Evolutionary conservation across 2,797 vertebrate genomes (phyloP), one percentile per base, ranked within the genome.

Genomic region (Mionectes olivaceus): DNA sequence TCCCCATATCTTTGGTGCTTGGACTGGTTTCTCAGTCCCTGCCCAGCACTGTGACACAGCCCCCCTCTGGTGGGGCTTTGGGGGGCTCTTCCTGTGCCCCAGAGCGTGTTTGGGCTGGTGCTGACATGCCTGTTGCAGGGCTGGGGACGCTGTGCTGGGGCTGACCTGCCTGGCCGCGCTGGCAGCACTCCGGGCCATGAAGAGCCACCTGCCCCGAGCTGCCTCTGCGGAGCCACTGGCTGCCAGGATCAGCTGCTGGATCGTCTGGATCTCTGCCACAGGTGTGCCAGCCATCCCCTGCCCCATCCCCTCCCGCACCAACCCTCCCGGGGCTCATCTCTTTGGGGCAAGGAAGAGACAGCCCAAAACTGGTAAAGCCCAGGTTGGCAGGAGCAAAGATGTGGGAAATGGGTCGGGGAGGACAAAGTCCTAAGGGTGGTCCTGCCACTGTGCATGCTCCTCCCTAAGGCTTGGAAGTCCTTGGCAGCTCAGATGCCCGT

Each of bases 141-240:
- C 90, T 19, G 99, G 98, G 1, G 99, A 99, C 1, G 97, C 98
- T 2, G 44, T 98, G 41, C 98, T 99, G 95, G 99, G 99, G 12
- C 90, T 99, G 68, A 19, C 94, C 41, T 99, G 99, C 97, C 95
- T 99, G 83, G 14, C 90, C 1, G 69, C 97, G 9, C 98, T 99
- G 92, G 33, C 98, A 8, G 91, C 76, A 73, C 92, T 99, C 70
- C 97, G 89, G 83, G 91, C 96, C 10, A 98, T 99, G 99, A 99
- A 98, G 93, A 97, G 32, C 19, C 96, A 13, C 30, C 37, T 98
- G 76, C 97, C 96, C 22, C 93, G 67, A 1, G 53, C 39, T 15
- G 81, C 93, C n/a, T 74, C 59, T 0, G 78, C 86, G 2, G 86
- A 93, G 18, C 90, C 97, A 0, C 28, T 76, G 9, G 81, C 64